Evolutionary conservation across 1,140 invertebrate species (phyloP).

Genomic region (Drosophila sp.): DNA sequence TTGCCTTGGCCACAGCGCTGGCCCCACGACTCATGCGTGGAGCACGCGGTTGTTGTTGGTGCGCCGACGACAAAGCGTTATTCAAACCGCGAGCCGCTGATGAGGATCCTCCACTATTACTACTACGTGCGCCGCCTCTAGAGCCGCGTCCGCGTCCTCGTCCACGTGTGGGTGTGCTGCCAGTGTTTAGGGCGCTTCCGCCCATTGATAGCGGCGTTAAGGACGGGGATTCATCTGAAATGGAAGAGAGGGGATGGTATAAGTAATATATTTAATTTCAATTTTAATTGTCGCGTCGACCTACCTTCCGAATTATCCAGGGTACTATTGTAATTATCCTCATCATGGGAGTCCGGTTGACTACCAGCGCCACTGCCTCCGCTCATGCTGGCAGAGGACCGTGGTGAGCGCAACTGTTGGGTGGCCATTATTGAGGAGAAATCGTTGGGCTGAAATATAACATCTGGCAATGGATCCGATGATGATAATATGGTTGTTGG

Average conservation of each 20-base stretch:
- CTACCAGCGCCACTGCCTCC: constrained; percentile 58
- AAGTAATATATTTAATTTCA: not conserved
- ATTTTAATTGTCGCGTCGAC: not conserved
- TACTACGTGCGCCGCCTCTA: constrained; percentile 46
- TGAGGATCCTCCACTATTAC: constrained; percentile 32
- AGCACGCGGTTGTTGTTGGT: constrained; percentile 43
- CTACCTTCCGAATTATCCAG: constrained; percentile 72
- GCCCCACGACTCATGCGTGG: constrained; percentile 75
- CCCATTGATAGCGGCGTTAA: constrained; percentile 24
- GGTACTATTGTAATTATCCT: constrained; percentile 60
- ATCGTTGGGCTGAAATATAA: constrained; percentile 78
- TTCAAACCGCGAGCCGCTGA: constrained; percentile 27
- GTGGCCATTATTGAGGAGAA: constrained; percentile 77
- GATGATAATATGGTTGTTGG: constrained; percentile 75
- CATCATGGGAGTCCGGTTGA: constrained; percentile 56
- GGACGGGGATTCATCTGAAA: constrained; percentile 65
- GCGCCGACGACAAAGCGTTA: not conserved
- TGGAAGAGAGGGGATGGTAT: not conserved
- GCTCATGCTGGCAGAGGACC: constrained; percentile 46
- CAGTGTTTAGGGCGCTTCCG: not conserved
- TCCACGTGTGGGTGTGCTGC: constrained; percentile 51
- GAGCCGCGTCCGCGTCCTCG: constrained; percentile 72
- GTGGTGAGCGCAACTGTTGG: constrained; percentile 64
- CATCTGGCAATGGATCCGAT: constrained; percentile 74
- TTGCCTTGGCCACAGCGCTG: constrained; percentile 75